Conservation (phyloP, 1,140 invertebrate species). For the Homalodisca vitripennis region DNA sequence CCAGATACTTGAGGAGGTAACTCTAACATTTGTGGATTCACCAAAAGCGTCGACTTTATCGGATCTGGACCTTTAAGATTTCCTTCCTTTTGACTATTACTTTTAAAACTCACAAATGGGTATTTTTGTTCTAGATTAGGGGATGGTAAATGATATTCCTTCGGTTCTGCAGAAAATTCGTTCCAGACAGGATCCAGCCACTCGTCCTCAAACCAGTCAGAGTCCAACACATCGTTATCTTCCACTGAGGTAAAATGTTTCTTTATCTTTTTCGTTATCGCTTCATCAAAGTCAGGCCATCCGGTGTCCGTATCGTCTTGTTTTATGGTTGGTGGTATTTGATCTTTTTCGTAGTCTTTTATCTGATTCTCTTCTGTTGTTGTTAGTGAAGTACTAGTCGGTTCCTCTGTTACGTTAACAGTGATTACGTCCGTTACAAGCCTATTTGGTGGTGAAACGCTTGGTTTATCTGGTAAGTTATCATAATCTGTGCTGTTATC, state of each 20-base stretch:
- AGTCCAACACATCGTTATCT: not conserved
- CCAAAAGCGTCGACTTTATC: not conserved
- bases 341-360: no score
- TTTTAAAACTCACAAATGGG: no score
- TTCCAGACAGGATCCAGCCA: constrained; percentile 7
- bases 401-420: no score
- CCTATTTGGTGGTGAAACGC: no score
- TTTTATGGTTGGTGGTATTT: no score
- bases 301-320: not conserved
- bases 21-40: not conserved
- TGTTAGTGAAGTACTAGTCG: no score
- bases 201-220: not conserved
- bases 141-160: not conserved
- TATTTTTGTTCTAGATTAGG: no score
- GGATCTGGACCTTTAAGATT: not conserved
- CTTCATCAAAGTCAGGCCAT: constrained; percentile 10
- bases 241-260: not conserved
- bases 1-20: not conserved
- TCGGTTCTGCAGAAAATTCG: not conserved
- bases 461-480: no score
- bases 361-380: no score
- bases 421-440: no score
- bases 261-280: not conserved
- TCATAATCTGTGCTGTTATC: no score
- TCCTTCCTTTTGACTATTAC: not conserved